A percentile compares a stretch with the other conserved stretches of the same genome.
Conservation (phyloP, 2,797 vertebrate species). For the Ptychobarbus kaznakovi region DNA sequence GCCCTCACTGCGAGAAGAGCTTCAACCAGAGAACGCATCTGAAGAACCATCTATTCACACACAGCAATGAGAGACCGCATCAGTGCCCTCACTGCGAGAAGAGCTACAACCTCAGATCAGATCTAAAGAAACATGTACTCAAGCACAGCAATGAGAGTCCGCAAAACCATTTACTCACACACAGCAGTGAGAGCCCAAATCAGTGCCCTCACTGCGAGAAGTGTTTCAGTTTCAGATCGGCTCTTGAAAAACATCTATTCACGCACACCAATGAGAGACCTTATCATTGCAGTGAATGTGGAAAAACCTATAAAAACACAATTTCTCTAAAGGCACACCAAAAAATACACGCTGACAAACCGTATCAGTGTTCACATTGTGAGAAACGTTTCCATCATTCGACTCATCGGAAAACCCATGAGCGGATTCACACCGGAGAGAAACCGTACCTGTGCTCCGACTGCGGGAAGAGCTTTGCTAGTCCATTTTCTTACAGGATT, state of each 20-base stretch:
- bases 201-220: no score
- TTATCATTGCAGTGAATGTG: constrained; percentile 5
- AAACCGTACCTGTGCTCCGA: constrained; percentile 48
- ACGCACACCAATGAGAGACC: constrained; percentile 44
- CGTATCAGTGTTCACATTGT: constrained; percentile 50
- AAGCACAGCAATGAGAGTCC: constrained; percentile 17
- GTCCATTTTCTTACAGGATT: not conserved
- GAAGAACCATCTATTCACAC: constrained; percentile 19
- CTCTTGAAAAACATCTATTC: constrained; percentile 5
- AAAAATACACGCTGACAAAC: constrained; percentile 7
- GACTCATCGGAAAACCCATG: constrained; percentile 30
- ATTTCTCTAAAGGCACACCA: not conserved
- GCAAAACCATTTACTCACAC: not conserved
- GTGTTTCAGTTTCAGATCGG: not conserved
- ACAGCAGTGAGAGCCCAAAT: not conserved
- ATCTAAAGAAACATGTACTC: constrained; percentile 3
- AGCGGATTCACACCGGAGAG: constrained; percentile 54
- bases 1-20: constrained; percentile 37
- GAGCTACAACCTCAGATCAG: not conserved
- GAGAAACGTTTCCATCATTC: constrained; percentile 41
- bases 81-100: constrained; percentile 42
- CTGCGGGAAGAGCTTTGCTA: constrained; percentile 54
- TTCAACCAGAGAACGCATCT: constrained; percentile 8
- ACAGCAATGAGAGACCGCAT: constrained; percentile 41
- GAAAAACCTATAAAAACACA: not conserved